These are phyloP conservation scores for Brienomyrus brachyistius DNA, from an alignment of 2,113 vertebrate species.

Conservation along the genomic window DNA sequence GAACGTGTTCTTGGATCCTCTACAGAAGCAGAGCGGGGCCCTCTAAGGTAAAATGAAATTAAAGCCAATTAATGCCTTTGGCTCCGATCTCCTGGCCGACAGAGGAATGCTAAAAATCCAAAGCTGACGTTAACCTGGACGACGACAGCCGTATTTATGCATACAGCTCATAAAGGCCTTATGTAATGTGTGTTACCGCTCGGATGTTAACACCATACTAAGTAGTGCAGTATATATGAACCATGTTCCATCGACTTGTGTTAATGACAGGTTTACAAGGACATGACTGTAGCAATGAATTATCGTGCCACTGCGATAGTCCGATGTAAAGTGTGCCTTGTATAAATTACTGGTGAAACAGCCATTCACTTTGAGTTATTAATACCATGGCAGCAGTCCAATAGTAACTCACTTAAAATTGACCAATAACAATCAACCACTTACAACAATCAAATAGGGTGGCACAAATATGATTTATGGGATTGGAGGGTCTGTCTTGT, in stretches of 20 bases:
- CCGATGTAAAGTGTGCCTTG: not conserved
- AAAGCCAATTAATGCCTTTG: not conserved
- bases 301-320: not conserved
- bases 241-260: not conserved
- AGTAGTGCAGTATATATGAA: not conserved
- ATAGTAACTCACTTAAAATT: conserved; percentile 2
- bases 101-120: not conserved
- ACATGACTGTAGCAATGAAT: not conserved
- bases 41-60: not conserved
- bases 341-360: not conserved
- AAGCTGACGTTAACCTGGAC: not conserved
- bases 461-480: conserved; percentile 3
- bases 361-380: not conserved
- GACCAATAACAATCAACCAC: conserved; percentile 12
- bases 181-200: not conserved
- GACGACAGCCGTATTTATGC: not conserved
- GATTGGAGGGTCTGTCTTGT: not conserved
- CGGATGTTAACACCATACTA: not conserved
- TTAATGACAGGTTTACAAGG: not conserved
- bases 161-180: not conserved
- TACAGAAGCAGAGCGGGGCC: not conserved
- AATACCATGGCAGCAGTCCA: conserved; percentile 3
- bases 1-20: not conserved
- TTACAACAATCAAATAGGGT: conserved; percentile 11
- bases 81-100: not conserved